Percentiles rank a stretch among this genome's conserved stretches.
phyloP scores from a whole-genome alignment of 92 coral and sea anemone species.

The Pocillopora grandis region DNA sequence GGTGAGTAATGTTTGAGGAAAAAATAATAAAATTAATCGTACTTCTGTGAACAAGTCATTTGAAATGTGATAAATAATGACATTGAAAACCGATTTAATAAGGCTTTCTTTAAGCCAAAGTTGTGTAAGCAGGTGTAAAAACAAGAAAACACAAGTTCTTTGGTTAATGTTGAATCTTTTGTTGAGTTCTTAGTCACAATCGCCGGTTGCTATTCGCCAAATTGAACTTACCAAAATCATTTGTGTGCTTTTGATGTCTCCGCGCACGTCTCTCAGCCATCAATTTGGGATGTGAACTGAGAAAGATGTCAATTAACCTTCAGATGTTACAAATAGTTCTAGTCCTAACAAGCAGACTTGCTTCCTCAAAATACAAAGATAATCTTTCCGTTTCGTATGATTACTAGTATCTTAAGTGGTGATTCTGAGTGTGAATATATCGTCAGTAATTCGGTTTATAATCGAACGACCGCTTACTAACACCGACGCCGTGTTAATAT shows the following conservation, averaged over 20 bases:
- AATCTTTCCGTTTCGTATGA: too few relatives aligned
- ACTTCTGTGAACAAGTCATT: background rate
- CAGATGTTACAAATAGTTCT: too few relatives aligned
- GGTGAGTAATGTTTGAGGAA: conserved; percentile 46
- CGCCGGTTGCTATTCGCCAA: background rate
- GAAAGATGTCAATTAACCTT: too few relatives aligned
- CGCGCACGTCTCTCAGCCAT: too few relatives aligned
- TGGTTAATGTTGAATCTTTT: background rate
- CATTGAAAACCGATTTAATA: background rate
- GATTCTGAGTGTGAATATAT: background rate
- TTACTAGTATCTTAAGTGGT: background rate
- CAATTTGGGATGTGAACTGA: too few relatives aligned
- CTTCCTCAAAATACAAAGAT: too few relatives aligned
- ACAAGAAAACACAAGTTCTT: background rate
- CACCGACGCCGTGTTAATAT: too few relatives aligned
- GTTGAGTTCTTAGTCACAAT: background rate
- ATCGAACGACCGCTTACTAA: too few relatives aligned
- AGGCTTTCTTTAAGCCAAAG: background rate
- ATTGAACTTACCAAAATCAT: background rate
- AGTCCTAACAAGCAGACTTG: too few relatives aligned
- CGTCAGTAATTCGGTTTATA: background rate
- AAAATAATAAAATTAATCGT: background rate
- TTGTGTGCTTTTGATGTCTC: too few relatives aligned
- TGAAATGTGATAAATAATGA: background rate
- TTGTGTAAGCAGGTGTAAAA: background rate